These are phyloP conservation scores for Autographa gamma DNA, from an alignment of 2,888 invertebrate species.

Conservation along the genomic window DNA sequence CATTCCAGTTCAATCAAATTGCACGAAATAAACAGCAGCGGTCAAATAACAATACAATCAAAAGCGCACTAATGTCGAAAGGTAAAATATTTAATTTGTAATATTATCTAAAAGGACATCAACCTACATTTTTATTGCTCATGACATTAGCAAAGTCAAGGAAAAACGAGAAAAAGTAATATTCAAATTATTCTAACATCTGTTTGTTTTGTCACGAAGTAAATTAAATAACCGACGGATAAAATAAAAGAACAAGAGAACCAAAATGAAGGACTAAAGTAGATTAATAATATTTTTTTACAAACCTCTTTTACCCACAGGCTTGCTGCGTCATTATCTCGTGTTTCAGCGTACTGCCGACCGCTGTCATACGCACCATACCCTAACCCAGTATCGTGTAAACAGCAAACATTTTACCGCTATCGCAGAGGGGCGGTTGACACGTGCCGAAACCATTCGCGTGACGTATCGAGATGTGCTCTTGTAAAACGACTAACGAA, in stretches of 20 bases:
- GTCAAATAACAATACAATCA: no score
- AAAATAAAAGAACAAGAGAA: no score
- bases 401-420: constrained; percentile 77
- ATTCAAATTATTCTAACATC: neutral
- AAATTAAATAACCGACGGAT: no score
- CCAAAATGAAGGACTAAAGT: no score
- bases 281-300: no score
- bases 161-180: neutral
- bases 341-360: neutral
- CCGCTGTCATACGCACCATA: constrained; percentile 47
- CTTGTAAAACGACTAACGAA: constrained; percentile 79
- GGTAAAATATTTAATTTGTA: no score
- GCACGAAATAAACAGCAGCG: no score
- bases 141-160: neutral
- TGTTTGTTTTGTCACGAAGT: neutral
- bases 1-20: no score
- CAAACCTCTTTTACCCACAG: no score
- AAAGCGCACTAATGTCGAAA: no score
- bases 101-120: no score
- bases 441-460: constrained; percentile 82
- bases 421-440: constrained; percentile 65
- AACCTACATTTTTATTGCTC: neutral
- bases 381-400: constrained; percentile 68
- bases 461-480: constrained; percentile 75
- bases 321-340: no score